Conservation (phyloP, 1,140 invertebrate species). For the Caenorhabditis briggsae region DNA sequence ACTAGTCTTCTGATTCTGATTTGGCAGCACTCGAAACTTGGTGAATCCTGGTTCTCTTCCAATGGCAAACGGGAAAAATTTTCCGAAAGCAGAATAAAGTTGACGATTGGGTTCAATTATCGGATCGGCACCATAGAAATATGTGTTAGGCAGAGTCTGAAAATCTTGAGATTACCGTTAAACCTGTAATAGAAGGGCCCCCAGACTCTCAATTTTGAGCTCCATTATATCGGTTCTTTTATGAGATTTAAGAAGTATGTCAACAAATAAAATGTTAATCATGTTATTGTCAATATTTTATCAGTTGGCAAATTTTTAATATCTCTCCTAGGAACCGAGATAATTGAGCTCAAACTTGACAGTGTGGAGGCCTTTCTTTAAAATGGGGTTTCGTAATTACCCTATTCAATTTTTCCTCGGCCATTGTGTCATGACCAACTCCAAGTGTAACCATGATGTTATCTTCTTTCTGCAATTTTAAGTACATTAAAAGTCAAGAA, state of each 20-base stretch:
- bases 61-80: conserved; percentile 50
- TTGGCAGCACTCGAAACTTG: conserved; percentile 24
- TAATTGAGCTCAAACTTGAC: too few relatives aligned
- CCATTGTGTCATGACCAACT: conserved; percentile 41
- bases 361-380: too few relatives aligned
- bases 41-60: conserved; percentile 34
- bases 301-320: too few relatives aligned
- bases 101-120: conserved; percentile 41
- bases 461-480: conserved; percentile 33
- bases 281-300: too few relatives aligned
- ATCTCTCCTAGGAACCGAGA: too few relatives aligned
- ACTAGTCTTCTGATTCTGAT: conserved; percentile 39
- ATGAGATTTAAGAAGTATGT: too few relatives aligned
- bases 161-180: not conserved
- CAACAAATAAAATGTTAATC: too few relatives aligned
- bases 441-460: conserved; percentile 47
- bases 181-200: too few relatives aligned
- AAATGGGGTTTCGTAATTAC: not conserved
- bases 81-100: conserved; percentile 37
- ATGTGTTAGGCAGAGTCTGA: conserved; percentile 20
- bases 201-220: too few relatives aligned
- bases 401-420: conserved; percentile 31
- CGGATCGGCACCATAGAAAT: conserved; percentile 40
- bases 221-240: not conserved
- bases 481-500: not conserved